Evolutionary conservation across 1,140 invertebrate genomes (phyloP), one percentile per base, ranked within the genome.

Genomic region (Heliothis virescens): DNA sequence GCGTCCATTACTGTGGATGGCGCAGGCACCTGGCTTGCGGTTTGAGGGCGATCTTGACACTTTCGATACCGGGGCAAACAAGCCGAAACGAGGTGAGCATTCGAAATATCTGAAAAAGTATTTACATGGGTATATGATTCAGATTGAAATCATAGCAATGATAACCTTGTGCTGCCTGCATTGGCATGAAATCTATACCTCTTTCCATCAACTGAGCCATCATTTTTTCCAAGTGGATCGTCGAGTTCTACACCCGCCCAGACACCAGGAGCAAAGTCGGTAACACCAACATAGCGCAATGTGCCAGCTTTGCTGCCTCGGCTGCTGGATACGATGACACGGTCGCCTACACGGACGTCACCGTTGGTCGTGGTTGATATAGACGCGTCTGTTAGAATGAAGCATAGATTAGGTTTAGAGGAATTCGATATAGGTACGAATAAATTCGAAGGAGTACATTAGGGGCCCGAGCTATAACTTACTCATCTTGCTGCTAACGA

Each of bases 161-260:
- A 34, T 41, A 41, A 41, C 1, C 34, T 41, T 9, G 5, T 41
- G 34, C 7, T 34, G 34, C 48, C 2, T 26, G 47, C 18, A 26
- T 29, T 52, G 18, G 18, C 7, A 12, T 3, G 29, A 3, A 48
- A 50, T 48, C 47, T 65, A 63, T 85, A 98, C 97, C 97, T 97
- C 90, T 96, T 97, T 59, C 97, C 98, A 83, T 96, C 98, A 55
- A 99, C 98, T 57, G 98, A 97, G 60, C 99, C 99, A 95, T 99
- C 98, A 95, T 99, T 99, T 94, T 99, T 99, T 52, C 99, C 99
- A 76, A 97, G 94, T 0, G 98, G 97, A 79, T 99, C 98, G 90
- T 99, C 98, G 80, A 99, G 95, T 94, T 99, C 98, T 26, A 99
- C 97, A 15, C 99, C 99, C 79, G 98, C 98, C 98, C 98, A 99